Base-by-base conservation (phyloP, 2,888 invertebrate genomes). In the Bibio marci region DNA sequence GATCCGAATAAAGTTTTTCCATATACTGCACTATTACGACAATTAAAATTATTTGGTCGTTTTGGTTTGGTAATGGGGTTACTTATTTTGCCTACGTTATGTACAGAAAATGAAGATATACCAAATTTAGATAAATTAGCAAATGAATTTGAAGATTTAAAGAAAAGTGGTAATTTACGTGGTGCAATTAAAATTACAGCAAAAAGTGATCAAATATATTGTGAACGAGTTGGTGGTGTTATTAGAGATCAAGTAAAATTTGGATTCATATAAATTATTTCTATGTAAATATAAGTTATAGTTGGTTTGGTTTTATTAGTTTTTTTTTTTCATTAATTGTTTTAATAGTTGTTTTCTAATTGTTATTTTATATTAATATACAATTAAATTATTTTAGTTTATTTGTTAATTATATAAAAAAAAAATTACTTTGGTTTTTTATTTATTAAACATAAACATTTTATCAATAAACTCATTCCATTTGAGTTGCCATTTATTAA, bases 391-490 rank as follows among this genome's bases (percentile, higher is more conserved):
- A n/a, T n/a, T n/a, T n/a, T n/a, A n/a, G n/a, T n/a, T n/a, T n/a
- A n/a, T n/a, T n/a, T n/a, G n/a, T n/a, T n/a, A n/a, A n/a, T n/a
- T n/a, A n/a, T n/a, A n/a, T n/a, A n/a, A n/a, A n/a, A n/a, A n/a
- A n/a, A n/a, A n/a, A n/a, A n/a, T n/a, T n/a, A n/a, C n/a, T n/a
- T n/a, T n/a, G n/a, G n/a, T n/a, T n/a, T n/a, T n/a, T n/a, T n/a
- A n/a, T n/a, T n/a, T n/a, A n/a, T n/a, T n/a, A n/a, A n/a, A n/a
- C n/a, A n/a, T n/a, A n/a, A n/a, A n/a, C n/a, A 22, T 22, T 22
- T 44, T 59, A 67, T 54, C 72, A 71, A 77, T 57, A 52, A 72
- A 77, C 2, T 48, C 41, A 36, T 70, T 53, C 80, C 80, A 81
- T 40, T 66, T 59, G 1, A 27, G 22, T 42, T 65, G 47, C 67